phyloP scores from a whole-genome alignment of 2,888 invertebrate genomes.

The Napeogenes inachia region DNA sequence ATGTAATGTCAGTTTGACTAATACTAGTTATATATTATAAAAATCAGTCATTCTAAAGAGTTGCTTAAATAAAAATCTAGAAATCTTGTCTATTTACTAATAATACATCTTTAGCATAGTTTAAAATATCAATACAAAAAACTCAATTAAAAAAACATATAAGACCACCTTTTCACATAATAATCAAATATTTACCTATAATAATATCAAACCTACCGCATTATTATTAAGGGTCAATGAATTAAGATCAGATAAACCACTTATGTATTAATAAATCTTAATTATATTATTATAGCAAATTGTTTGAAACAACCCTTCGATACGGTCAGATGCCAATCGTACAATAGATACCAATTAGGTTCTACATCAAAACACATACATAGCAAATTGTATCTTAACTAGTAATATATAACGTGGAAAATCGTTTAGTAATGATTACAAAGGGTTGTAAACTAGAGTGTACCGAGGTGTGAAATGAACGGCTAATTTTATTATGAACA shows the following conservation, averaged over 20 bases:
- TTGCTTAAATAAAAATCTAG: too few species aligned
- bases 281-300: constrained; percentile 15
- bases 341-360: constrained; percentile 37
- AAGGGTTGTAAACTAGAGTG: constrained; percentile 39
- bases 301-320: constrained; percentile 15
- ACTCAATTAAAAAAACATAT: too few species aligned
- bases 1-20: constrained; percentile 5
- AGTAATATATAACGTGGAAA: constrained; percentile 18
- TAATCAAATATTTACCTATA: too few species aligned
- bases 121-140: too few species aligned
- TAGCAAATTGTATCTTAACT: not conserved
- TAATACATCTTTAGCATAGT: too few species aligned
- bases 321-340: constrained; percentile 29
- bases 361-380: constrained; percentile 15
- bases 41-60: too few species aligned
- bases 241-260: not conserved
- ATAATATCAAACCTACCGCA: too few species aligned
- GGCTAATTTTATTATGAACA: constrained; percentile 54
- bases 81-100: too few species aligned
- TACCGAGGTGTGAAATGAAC: constrained; percentile 51
- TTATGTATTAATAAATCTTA: constrained; percentile 4
- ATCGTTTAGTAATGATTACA: constrained; percentile 24
- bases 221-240: not conserved
- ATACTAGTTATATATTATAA: not conserved
- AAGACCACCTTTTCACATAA: too few species aligned